Evolutionary conservation across 2,113 vertebrate species (phyloP).

Genomic region (Grus americana): DNA sequence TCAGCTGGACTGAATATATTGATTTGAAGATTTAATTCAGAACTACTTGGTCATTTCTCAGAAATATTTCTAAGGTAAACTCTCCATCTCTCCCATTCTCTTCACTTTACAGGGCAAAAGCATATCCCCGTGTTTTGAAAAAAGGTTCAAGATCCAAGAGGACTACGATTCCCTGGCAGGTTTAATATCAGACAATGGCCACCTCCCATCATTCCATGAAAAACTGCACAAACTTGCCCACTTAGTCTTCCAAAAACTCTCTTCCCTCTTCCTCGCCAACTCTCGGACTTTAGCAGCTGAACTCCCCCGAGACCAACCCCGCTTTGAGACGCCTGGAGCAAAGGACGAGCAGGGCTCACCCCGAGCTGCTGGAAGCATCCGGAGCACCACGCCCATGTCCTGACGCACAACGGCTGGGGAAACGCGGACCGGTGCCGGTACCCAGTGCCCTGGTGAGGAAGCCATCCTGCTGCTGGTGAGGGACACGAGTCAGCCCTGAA

Average conservation of each 20-base stretch:
- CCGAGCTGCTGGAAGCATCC: not conserved
- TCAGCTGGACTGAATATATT: not conserved
- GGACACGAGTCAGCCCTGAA: not conserved
- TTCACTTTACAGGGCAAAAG: not conserved
- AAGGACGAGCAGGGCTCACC: not conserved
- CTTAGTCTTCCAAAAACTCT: not conserved
- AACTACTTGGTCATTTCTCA: constrained; percentile 5
- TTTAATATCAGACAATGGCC: not conserved
- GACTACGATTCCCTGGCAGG: not conserved
- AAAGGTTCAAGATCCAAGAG: not conserved
- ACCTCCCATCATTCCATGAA: not conserved
- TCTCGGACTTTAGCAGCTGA: not conserved
- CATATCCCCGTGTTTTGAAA: not conserved
- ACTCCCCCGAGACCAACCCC: not conserved
- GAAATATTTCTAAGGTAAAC: not conserved
- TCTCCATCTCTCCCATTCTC: not conserved
- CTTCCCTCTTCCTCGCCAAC: not conserved
- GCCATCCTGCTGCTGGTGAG: not conserved
- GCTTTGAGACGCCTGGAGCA: not conserved
- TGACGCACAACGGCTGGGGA: fast-evolving
- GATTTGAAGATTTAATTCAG: constrained; percentile 17
- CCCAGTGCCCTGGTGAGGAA: not conserved
- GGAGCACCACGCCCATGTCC: fast-evolving
- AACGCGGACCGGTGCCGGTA: fast-evolving
- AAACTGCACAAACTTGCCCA: not conserved